phyloP scores from a whole-genome alignment of 2,888 invertebrate genomes.

The Dryocosmus kuriphilus region DNA sequence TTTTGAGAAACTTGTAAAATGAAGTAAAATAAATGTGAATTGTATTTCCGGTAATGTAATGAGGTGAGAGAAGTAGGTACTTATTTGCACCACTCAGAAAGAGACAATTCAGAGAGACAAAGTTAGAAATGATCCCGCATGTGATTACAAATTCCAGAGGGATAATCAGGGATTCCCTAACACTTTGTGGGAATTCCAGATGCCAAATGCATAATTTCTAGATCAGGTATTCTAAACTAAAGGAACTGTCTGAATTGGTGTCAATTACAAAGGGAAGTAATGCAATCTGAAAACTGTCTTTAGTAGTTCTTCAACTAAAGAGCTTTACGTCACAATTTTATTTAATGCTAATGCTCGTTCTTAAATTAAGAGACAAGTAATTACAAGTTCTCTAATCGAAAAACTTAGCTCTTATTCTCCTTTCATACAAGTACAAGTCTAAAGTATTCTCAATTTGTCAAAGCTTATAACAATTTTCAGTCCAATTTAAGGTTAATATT shows the following conservation, averaged over 20 bases:
- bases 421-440: not conserved
- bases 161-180: slow-evolving; percentile 27
- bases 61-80: not conserved
- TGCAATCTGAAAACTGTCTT: not conserved
- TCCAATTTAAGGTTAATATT: too few relatives aligned
- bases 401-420: not conserved
- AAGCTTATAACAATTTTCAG: not conserved
- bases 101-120: not conserved
- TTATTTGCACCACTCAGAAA: not conserved
- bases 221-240: slow-evolving; percentile 18
- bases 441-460: not conserved
- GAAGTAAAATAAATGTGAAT: not conserved
- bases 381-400: not conserved
- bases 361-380: not conserved
- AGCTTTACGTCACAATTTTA: not conserved
- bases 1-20: not conserved
- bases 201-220: slow-evolving; percentile 27
- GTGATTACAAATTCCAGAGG: slow-evolving; percentile 26
- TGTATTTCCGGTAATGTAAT: not conserved
- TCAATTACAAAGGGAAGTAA: not conserved
- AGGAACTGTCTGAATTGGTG: slow-evolving; percentile 8
- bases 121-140: slow-evolving; percentile 10
- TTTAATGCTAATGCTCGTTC: not conserved
- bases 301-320: not conserved
- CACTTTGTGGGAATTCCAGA: slow-evolving; percentile 28